Evolutionary conservation across 2,888 invertebrate species (phyloP), one percentile per base, ranked within the genome.

Genomic region (Cryptocephalus primarius): DNA sequence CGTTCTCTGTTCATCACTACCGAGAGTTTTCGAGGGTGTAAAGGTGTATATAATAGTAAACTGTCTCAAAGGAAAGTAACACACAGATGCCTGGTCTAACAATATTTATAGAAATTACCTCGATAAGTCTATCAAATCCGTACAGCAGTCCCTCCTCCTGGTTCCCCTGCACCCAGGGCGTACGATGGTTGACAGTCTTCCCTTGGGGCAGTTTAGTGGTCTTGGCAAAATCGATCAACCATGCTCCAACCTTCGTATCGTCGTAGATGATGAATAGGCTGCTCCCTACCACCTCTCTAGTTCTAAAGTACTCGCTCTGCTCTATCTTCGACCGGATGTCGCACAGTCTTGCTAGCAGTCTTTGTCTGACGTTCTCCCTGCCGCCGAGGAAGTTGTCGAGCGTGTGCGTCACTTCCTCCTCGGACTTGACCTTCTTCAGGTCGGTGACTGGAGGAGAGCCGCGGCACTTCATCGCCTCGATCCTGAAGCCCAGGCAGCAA

Each of bases 201-300:
- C 82, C 83, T 14, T 80, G 76, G 0, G 88, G 84, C 41, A 94
- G 73, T 44, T 77, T 75, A 45, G 85, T 78, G 0, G 93, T 92
- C 67, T 97, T 97, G 42, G 94, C 95, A 66, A 97, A 97, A 68
- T 97, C 97, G 52, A 97, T 97, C 57, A 97, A 75, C 96, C 96
- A 97, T 8, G 86, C 91, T 22, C 93, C 93, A 33, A 88, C 87
- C 60, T 85, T 85, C 49, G 81, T 79, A 48, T 86, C 80, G 66
- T 97, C 96, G 67, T 92, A 92, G 51, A 96, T 87, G 60, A 97
- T 85, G 61, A 97, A 85, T 56, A 96, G 80, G 69, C 93, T 93
- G 70, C 93, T 93, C 33, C 92, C 91, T 60, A 93, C 85, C 48
- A 95, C 89, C 77, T 96, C 95, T 65, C 94, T 92, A 12, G 75